Evolutionary conservation across 2,113 vertebrate species (phyloP).

Genomic region (Gallinago paraguaiae): DNA sequence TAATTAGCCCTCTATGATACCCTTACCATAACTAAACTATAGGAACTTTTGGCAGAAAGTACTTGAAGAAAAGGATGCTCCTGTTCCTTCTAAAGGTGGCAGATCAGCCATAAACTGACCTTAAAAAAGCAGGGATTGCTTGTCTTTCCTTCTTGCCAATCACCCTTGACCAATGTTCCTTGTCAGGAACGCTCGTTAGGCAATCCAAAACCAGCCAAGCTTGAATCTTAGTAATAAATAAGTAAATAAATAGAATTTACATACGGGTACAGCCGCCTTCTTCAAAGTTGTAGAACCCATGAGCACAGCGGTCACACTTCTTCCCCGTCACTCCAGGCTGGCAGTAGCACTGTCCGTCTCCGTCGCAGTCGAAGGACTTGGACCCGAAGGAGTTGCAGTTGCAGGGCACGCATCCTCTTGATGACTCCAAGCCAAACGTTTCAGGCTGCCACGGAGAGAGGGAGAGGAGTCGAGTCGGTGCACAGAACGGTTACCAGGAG

Average conservation of each 20-base stretch:
- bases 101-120: background rate
- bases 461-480: background rate
- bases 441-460: conserved; percentile 73
- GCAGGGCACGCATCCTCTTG: conserved; percentile 86
- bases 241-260: conserved; percentile 15
- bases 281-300: conserved; percentile 91
- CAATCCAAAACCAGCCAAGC: background rate
- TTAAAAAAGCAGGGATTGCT: background rate
- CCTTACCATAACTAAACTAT: background rate
- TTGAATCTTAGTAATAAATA: background rate
- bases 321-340: conserved; percentile 92
- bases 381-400: conserved; percentile 98
- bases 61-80: background rate
- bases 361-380: conserved; percentile 94
- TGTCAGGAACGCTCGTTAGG: background rate
- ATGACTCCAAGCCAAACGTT: conserved; percentile 82
- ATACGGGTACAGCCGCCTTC: conserved; percentile 95
- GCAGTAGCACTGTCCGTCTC: conserved; percentile 90
- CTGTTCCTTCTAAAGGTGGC: background rate
- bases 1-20: background rate
- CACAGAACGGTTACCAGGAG: background rate
- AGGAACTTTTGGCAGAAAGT: background rate
- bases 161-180: background rate
- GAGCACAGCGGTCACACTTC: conserved; percentile 92
- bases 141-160: background rate